These are phyloP conservation scores for Lasioglossum zephyrum DNA, from an alignment of 2,888 invertebrate genomes.

Conservation along the genomic window DNA sequence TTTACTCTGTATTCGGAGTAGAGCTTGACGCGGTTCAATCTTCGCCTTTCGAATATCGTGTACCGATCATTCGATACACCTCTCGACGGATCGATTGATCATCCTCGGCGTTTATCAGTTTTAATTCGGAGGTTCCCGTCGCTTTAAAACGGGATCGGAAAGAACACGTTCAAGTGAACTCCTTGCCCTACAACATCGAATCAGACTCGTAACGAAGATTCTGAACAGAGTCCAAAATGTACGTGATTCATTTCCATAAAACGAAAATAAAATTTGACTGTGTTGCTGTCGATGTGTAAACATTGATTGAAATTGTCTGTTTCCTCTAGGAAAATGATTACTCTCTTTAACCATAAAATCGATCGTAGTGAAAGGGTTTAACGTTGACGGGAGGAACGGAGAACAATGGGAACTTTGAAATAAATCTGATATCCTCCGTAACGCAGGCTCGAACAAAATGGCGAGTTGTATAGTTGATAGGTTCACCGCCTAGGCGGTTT, in stretches of 20 bases:
- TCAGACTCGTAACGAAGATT: too few relatives aligned
- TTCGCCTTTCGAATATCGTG: slow-evolving; percentile 6
- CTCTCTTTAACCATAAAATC: too few relatives aligned
- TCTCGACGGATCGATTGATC: background rate
- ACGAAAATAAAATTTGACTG: too few relatives aligned
- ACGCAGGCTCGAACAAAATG: slow-evolving; percentile 13
- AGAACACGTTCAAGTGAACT: too few relatives aligned
- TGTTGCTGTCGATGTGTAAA: too few relatives aligned
- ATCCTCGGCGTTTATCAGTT: background rate
- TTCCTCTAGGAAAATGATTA: too few relatives aligned
- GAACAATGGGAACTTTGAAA: background rate
- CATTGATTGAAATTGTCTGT: too few relatives aligned
- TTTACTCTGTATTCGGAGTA: slow-evolving; percentile 33
- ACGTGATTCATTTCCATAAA: too few relatives aligned
- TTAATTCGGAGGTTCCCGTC: background rate
- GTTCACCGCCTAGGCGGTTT: background rate
- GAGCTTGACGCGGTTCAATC: slow-evolving; percentile 25
- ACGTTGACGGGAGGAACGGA: background rate
- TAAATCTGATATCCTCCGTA: slow-evolving; percentile 2
- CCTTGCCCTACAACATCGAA: too few relatives aligned
- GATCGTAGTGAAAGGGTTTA: too few relatives aligned
- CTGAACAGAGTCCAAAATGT: too few relatives aligned
- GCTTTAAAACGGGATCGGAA: background rate
- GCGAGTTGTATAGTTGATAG: slow-evolving; percentile 15
- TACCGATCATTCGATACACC: background rate